Evolutionary conservation across 2,113 vertebrate genomes (phyloP).

Genomic region (Podarcis cretensis): DNA sequence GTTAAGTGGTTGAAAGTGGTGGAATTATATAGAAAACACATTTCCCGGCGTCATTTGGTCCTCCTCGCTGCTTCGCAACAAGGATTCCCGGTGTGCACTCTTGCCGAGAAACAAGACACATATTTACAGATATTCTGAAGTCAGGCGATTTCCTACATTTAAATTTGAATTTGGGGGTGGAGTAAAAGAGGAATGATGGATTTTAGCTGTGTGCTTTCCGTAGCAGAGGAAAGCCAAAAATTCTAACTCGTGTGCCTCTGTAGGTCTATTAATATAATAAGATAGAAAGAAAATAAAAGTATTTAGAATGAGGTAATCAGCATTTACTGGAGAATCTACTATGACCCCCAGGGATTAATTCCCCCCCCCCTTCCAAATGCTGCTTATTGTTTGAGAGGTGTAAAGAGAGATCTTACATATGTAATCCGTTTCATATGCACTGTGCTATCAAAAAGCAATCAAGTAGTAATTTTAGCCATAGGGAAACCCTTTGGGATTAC

Average conservation of each 20-base stretch:
- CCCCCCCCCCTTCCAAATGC: neutral
- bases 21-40: constrained; percentile 77
- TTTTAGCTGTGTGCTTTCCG: constrained; percentile 41
- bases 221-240: neutral
- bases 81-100: constrained; percentile 72
- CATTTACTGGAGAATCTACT: constrained; percentile 40
- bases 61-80: constrained; percentile 72
- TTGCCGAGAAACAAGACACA: constrained; percentile 44
- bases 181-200: constrained; percentile 5
- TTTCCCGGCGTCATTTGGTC: constrained; percentile 81
- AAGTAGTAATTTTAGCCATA: neutral
- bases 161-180: constrained; percentile 16
- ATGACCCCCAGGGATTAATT: constrained; percentile 6
- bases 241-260: neutral
- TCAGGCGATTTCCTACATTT: constrained; percentile 32
- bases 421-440: constrained; percentile 13
- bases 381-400: constrained; percentile 37
- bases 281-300: constrained; percentile 37
- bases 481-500: neutral
- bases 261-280: constrained; percentile 41
- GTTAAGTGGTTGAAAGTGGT: constrained; percentile 82
- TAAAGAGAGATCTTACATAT: neutral
- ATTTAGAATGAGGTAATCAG: constrained; percentile 39
- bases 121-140: constrained; percentile 54
- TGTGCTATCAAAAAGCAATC: constrained; percentile 20